These are phyloP conservation scores for Amblyopsis hoosieri DNA, from an alignment of 2,797 vertebrate species.

Conservation along the genomic window DNA sequence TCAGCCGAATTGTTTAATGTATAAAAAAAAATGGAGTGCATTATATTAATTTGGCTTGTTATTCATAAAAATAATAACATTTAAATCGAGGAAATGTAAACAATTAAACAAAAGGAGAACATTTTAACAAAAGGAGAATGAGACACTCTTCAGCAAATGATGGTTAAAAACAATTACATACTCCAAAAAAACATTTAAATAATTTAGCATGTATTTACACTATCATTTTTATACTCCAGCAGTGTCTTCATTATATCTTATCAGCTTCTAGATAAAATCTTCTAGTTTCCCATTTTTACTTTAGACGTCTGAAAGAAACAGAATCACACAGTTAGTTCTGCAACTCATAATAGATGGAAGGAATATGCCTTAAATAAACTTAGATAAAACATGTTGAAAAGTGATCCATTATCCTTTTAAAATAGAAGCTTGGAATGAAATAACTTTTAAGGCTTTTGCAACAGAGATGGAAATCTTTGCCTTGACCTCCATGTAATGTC, in stretches of 20 bases:
- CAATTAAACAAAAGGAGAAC: neutral
- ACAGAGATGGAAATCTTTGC: neutral
- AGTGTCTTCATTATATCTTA: slow-evolving; percentile 55
- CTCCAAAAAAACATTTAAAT: slow-evolving; percentile 88
- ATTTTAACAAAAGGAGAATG: slow-evolving; percentile 26
- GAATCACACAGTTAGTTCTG: neutral
- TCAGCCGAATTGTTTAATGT: too few relatives aligned
- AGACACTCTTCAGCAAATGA: slow-evolving; percentile 67
- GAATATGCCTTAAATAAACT: too few relatives aligned
- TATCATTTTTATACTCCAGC: slow-evolving; percentile 76
- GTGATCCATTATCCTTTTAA: neutral
- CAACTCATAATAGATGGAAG: too few relatives aligned
- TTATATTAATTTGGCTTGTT: neutral
- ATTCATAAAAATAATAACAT: neutral
- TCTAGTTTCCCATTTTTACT: slow-evolving; percentile 98
- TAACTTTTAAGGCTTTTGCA: neutral
- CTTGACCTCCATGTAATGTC: neutral
- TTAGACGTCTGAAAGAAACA: slow-evolving; percentile 86
- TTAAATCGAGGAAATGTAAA: too few relatives aligned
- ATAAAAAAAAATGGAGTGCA: neutral
- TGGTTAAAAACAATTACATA: slow-evolving; percentile 74
- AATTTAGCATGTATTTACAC: slow-evolving; percentile 92
- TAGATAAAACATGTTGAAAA: too few relatives aligned
- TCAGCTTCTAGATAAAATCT: slow-evolving; percentile 31
- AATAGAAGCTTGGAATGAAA: neutral